Conservation (phyloP, 2,797 vertebrate species). For the Neosilurus hyrtlii region DNA sequence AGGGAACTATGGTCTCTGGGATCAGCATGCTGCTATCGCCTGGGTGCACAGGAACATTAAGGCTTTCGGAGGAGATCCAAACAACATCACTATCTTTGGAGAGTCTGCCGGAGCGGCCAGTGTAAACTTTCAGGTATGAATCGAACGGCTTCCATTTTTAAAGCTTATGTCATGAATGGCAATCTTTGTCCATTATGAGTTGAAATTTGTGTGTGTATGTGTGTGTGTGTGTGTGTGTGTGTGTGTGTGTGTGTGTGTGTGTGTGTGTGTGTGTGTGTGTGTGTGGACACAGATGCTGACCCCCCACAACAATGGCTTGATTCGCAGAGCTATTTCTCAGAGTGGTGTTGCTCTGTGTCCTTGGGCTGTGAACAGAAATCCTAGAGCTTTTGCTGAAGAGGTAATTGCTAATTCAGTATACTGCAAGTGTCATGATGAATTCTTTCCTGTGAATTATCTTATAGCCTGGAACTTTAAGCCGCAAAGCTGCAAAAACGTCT, state of each 20-base stretch:
- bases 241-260: slow-evolving; percentile 11
- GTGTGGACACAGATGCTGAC: slow-evolving; percentile 72
- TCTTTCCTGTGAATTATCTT: not conserved
- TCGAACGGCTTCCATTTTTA: not conserved
- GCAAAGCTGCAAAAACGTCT: too few species aligned
- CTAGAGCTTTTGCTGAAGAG: slow-evolving; percentile 75
- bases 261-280: not conserved
- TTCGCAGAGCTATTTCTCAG: slow-evolving; percentile 90
- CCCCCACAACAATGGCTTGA: slow-evolving; percentile 85
- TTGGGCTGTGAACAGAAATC: slow-evolving; percentile 84
- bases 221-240: not conserved
- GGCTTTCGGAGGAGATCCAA: slow-evolving; percentile 86
- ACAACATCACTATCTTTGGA: slow-evolving; percentile 91
- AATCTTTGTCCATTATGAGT: not conserved
- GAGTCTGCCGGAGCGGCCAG: slow-evolving; percentile 88
- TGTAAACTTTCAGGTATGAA: slow-evolving; percentile 84
- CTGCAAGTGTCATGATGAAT: not conserved
- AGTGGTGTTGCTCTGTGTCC: slow-evolving; percentile 80
- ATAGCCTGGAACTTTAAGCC: too few species aligned
- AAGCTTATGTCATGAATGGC: not conserved
- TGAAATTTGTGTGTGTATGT: not conserved
- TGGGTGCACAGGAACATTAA: slow-evolving; percentile 96
- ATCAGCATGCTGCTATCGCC: slow-evolving; percentile 90
- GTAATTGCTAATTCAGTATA: slow-evolving; percentile 62
- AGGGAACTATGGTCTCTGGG: slow-evolving; percentile 94